Evolutionary conservation across 2,113 vertebrate species (phyloP), one percentile per base, ranked within the genome.

Genomic region (Antechinus flavipes): DNA sequence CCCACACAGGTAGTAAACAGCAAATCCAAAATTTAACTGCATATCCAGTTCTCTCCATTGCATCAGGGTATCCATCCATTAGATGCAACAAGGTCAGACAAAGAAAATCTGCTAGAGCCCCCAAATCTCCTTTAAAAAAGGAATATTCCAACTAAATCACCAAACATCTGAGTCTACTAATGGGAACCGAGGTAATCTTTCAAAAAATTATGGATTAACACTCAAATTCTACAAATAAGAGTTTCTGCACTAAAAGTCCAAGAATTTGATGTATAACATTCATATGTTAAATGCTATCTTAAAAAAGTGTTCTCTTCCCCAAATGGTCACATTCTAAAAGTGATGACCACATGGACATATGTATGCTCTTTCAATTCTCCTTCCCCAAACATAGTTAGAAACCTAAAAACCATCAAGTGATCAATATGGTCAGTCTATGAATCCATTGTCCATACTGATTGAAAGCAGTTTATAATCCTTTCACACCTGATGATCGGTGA

Each of bases 91-190:
- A 53, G 3, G n/a, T 54, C 91, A 95, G 92, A 89, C 53, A 68
- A 91, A 58, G 47, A 19, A 94, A 91, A 22, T 35, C 56, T 93
- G 11, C 93, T 84, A 96, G 95, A 95, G 93, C 58, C n/a, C 46
- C 91, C 68, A 91, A 94, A 93, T 91, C 50, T 93, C 14, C 2
- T 89, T 16, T 52, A 9, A 30, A 94, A 16, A 95, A 27, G 76
- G n/a, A 94, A 53, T 94, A 94, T 52, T 52, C 84, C 91, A 94
- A 97, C 56, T 76, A 84, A 42, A 42, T 2, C 35, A 84, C 19
- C 14, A 23, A 84, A 19, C 19, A 84, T 84, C 19, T 42, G 22
- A 84, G n/a, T 84, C 68, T 84, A 84, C 16, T 22, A 16, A 19
- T 42, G n/a, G n/a, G n/a, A 84, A 1, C n/a, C 8, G 24, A 84